Base-by-base conservation (phyloP, 2,797 vertebrate species). In the Micrastur ruficollis region DNA sequence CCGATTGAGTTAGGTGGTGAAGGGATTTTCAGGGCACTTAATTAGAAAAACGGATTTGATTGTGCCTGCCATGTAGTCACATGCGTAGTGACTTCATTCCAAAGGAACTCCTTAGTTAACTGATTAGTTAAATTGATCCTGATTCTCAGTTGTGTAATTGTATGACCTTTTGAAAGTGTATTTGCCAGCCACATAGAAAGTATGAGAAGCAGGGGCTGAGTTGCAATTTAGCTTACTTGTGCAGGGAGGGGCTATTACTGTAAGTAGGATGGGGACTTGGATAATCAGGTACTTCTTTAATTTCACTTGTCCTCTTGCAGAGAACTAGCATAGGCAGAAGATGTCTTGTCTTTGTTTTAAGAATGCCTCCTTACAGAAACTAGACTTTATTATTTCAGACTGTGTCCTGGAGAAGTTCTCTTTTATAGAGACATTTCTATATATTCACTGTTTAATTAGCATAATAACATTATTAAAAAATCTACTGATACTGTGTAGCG, bases 191-290 rank as follows among this genome's bases (percentile, higher is more conserved):
- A 1, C 1, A 5, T 5, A 56, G 61, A 23, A 42, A 56, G 7
- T 14, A 17, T 9, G 55, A 23, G 34, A 81, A 55, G 50, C 16
- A 40, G 44, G 3, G 62, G 17, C 20, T 52, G 49, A 73, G 52
- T 14, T 86, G 26, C 4, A 26, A 0, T 11, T 74, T 12, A n/a
- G 22, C 5, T 61, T 21, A 11, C 29, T 40, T 0, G 2, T 2
- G 4, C 9, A 26, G 44, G 22, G 31, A 58, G 71, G 22, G 53
- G 40, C 42, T 81, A 4, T 32, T 56, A 22, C 17, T 27, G 49
- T 12, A 7, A 23, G 40, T 0, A 47, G 32, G 14, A 11, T 46
- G 32, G 61, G 27, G 46, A 11, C 7, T 46, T 71, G 36, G 20
- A 27, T 23, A 73, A 71, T 5, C 7, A 6, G 26, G 14, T 7